A percentile compares a stretch with the other conserved stretches of the same genome.
Conservation (phyloP, 23 tunicate species). For the Diplosoma virens region DNA sequence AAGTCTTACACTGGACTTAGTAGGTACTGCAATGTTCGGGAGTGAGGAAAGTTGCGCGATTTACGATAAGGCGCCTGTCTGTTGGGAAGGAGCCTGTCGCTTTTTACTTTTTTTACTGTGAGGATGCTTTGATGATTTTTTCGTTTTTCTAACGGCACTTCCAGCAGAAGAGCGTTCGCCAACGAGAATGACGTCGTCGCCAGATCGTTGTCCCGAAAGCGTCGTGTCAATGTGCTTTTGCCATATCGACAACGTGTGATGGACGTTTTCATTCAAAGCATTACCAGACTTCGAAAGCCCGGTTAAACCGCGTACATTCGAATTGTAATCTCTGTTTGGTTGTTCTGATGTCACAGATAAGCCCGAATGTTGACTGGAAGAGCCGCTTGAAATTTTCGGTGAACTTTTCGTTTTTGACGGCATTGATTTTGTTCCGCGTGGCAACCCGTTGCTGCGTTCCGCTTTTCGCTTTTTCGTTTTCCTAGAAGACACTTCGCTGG, state of each 20-base stretch:
- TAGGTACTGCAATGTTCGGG: background rate
- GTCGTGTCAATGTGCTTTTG: slow-evolving; percentile 49
- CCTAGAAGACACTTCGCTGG: slow-evolving; percentile 50
- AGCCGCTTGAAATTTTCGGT: slow-evolving; percentile 10
- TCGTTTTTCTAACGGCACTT: slow-evolving; percentile 17
- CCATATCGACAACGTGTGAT: slow-evolving; percentile 49
- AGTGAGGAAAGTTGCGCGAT: background rate
- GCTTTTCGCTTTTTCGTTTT: slow-evolving; percentile 61
- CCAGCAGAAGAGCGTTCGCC: background rate
- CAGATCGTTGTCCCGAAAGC: slow-evolving; percentile 8
- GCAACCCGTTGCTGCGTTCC: slow-evolving; percentile 40
- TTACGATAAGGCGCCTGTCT: slow-evolving; percentile 5
- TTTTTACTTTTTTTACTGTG: slow-evolving; percentile 68
- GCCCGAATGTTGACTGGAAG: slow-evolving; percentile 3
- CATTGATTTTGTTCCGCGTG: slow-evolving; percentile 31
- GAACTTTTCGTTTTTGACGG: slow-evolving; percentile 40
- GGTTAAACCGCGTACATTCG: slow-evolving; percentile 26
- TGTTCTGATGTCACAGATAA: background rate
- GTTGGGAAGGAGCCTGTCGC: slow-evolving; percentile 44
- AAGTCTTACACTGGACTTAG: slow-evolving; percentile 17
- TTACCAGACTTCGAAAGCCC: background rate
- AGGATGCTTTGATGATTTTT: slow-evolving; percentile 67
- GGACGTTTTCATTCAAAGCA: slow-evolving; percentile 7
- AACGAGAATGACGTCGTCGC: background rate
- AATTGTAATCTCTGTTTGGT: slow-evolving; percentile 34